phyloP scores from a whole-genome alignment of 2,888 invertebrate genomes.

The Thereva unica region DNA sequence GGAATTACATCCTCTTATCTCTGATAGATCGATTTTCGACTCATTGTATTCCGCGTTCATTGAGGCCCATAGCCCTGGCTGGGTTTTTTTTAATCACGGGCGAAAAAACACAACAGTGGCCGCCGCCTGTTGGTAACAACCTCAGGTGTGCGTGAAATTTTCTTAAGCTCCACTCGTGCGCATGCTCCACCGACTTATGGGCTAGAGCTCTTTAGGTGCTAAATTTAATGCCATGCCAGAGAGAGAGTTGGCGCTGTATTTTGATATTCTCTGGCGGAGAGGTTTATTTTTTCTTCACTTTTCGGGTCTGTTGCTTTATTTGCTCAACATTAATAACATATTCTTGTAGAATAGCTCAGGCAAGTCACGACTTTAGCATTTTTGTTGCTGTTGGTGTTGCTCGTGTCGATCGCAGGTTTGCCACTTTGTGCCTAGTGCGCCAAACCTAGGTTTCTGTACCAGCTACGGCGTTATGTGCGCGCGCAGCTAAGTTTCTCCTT shows the following conservation, averaged over 20 bases:
- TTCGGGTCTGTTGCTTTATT: slow-evolving; percentile 24
- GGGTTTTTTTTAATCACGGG: too few relatives aligned
- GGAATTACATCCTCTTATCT: slow-evolving; percentile 34
- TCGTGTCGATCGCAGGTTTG: slow-evolving; percentile 21
- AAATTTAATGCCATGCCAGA: too few relatives aligned
- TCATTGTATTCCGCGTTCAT: slow-evolving; percentile 15
- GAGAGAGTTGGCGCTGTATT: neutral
- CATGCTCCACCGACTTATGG: too few relatives aligned
- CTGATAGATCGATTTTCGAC: slow-evolving; percentile 20
- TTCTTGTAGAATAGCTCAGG: slow-evolving; percentile 41
- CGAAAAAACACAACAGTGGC: too few relatives aligned
- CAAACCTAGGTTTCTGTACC: too few relatives aligned
- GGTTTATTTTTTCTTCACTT: slow-evolving; percentile 7
- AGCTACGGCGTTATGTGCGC: neutral
- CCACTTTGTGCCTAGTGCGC: too few relatives aligned
- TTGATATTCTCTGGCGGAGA: slow-evolving; percentile 2
- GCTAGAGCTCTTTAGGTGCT: too few relatives aligned
- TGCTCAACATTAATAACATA: slow-evolving; percentile 41
- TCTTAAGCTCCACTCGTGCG: too few relatives aligned
- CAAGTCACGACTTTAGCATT: slow-evolving; percentile 42
- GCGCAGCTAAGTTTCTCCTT: slow-evolving; percentile 18
- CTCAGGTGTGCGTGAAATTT: too few relatives aligned
- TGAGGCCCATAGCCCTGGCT: slow-evolving; percentile 4
- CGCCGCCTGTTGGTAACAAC: too few relatives aligned
- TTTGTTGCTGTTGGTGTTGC: slow-evolving; percentile 27